Base-by-base conservation (phyloP, 2,113 vertebrate species). In the Aldabrachelys gigantea region DNA sequence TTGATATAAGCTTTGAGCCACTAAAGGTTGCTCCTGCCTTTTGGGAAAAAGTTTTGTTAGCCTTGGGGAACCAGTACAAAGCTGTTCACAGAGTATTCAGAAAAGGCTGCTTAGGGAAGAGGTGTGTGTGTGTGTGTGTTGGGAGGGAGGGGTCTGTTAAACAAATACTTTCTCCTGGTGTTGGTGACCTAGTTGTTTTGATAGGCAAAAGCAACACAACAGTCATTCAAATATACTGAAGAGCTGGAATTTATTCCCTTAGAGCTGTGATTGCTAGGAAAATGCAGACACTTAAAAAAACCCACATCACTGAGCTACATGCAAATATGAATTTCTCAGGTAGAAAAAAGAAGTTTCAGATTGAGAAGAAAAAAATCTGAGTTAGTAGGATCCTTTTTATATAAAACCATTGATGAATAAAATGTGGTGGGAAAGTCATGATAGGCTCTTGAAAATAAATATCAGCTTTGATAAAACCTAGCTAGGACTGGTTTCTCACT, bases 361-460 rank as follows among this genome's bases (percentile, higher is more conserved):
- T 11, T 81, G 89, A 93, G 79, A 82, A 87, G 83, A 85, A 93
- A 95, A 22, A 87, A 49, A 25, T 8, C 0, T 50, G 31, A 57
- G 69, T n/a, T 90, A 85, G 82, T 87, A 85, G 57, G 80, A 89
- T 97, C n/a, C 80, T 49, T 80, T 83, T 88, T 87, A 19, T 29
- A 52, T 84, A 41, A 41, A 83, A 44, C 85, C 91, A 81, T 22
- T 87, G 56, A 76, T 94, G 56, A 97, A 85, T 83, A 12, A 95
- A 92, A 92, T 27, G 25, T 54, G 7, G 14, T 76, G 94, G 83
- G 47, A 81, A 96, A 85, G 50, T 47, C 44, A 87, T 22, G 12
- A 44, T 88, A 47, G 56, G 31, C 27, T 96, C 62, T 94, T 89
- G 65, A 87, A 97, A 96, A 93, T 89, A 89, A 95, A 75, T 93